These are phyloP conservation scores for Bucorvus abyssinicus DNA, from an alignment of 2,797 vertebrate genomes.

Conservation along the genomic window DNA sequence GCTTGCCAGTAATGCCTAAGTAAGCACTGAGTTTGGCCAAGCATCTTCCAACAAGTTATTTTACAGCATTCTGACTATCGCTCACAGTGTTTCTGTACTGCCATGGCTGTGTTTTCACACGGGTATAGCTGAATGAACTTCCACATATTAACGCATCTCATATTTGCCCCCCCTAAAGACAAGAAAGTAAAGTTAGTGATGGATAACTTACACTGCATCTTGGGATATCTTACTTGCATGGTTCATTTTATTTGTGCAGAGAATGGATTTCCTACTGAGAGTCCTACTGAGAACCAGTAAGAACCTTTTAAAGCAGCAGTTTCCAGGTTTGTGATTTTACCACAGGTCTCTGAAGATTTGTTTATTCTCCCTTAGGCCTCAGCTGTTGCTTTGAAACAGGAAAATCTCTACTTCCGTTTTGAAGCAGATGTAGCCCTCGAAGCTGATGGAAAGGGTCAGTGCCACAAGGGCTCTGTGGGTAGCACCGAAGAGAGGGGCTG, in stretches of 20 bases:
- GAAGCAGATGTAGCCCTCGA: neutral
- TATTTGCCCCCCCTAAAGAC: neutral
- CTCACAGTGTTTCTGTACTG: neutral
- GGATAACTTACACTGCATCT: neutral
- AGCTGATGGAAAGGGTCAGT: accelerated
- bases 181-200: neutral
- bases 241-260: neutral
- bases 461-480: accelerated
- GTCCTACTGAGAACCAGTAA: neutral
- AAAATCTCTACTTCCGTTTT: neutral
- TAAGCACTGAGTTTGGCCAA: neutral
- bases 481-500: accelerated
- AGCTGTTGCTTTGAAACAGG: neutral
- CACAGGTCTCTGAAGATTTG: neutral
- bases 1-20: neutral
- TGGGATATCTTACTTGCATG: neutral
- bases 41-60: accelerated
- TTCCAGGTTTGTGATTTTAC: neutral
- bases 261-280: neutral
- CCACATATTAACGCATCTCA: neutral
- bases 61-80: neutral
- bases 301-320: neutral
- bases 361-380: neutral
- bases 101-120: neutral
- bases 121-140: neutral